phyloP scores from a whole-genome alignment of 2,113 vertebrate species.

The Chascanopsetta lugubris region DNA sequence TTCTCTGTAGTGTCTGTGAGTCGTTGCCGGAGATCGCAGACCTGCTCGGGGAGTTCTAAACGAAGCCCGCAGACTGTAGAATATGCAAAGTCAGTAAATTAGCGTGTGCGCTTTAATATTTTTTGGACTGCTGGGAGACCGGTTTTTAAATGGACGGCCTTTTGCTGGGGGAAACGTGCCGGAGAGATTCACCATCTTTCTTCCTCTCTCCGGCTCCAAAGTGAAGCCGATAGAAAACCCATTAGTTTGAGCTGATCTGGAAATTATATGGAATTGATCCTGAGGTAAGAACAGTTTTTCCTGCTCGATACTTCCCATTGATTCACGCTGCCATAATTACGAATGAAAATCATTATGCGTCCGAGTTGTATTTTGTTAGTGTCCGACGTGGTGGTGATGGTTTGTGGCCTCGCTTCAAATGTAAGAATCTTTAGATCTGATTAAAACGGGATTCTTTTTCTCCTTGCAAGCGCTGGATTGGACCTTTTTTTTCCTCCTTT shows the following conservation, averaged over 20 bases:
- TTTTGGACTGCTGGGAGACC: conserved; percentile 67
- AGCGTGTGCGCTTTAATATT: conserved; percentile 74
- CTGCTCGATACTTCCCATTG: conserved; percentile 74
- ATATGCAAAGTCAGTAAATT: conserved; percentile 72
- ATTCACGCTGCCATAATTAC: conserved; percentile 76
- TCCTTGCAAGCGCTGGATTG: no score
- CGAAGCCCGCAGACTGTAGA: conserved; percentile 70
- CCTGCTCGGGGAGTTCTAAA: conserved; percentile 71
- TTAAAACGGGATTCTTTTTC: conserved; percentile 10
- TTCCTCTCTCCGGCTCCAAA: conserved; percentile 47
- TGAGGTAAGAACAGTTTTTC: conserved; percentile 73
- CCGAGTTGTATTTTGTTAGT: conserved; percentile 69
- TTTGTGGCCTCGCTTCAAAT: conserved; percentile 13
- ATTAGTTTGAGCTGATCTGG: conserved; percentile 80
- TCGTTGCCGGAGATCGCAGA: conserved; percentile 55
- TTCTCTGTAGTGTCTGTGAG: conserved; percentile 66
- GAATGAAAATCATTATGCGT: conserved; percentile 76
- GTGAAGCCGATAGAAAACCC: conserved; percentile 76
- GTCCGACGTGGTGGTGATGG: conserved; percentile 36
- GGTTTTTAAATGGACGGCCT: conserved; percentile 68
- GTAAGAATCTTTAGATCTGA: conserved; percentile 1
- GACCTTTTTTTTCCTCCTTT: no score
- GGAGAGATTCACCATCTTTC: conserved; percentile 67
- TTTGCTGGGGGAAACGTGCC: conserved; percentile 58
- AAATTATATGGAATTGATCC: conserved; percentile 81